Evolutionary conservation across 2,888 invertebrate genomes (phyloP), one percentile per base, ranked within the genome.

Genomic region (Rhimphoctona megacephalus): DNA sequence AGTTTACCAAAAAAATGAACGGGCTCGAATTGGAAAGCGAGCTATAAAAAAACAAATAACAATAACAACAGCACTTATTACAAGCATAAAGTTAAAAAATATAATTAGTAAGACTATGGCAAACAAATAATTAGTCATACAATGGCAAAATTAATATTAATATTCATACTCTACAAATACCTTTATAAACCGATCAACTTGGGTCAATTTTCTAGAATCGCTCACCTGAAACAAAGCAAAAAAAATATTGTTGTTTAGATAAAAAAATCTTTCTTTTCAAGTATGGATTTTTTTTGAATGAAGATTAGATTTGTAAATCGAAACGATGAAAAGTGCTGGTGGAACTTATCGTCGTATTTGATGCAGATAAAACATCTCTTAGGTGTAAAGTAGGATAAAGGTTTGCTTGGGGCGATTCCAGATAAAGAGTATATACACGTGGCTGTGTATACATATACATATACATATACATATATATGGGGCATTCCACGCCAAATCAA

Each of bases 361-460:
- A 86, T 84, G 83, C 69, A 85, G 87, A 89, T 87, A 85, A 88
- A 88, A 87, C 79, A 87, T 85, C 79, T 87, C 83, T 76, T 78
- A 88, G 87, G 88, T 87, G 86, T 85, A 89, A 89, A 89, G 76
- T 84, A 83, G 87, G 79, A 76, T 81, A 70, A 67, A 87, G 81
- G 73, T 61, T 85, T 72, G 87, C 89, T 85, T n/a, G 78, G 73
- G 84, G 85, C 85, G 86, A 84, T 72, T 36, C 33, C 49, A 25
- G 87, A 88, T 89, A 85, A 88, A 81, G 67, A 30, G 73, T 69
- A 81, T 67, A 81, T 57, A 52, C 57, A 39, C 57, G 36, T 30
- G 30, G 0, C 0, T 14, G 30, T 6, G 30, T 61, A 2, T 4
- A 30, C 52, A 49, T 61, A 49, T 54, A 54, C 5, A 64, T 36